Evolutionary conservation across 2,888 invertebrate genomes (phyloP).

Genomic region (Xestia xanthographa): DNA sequence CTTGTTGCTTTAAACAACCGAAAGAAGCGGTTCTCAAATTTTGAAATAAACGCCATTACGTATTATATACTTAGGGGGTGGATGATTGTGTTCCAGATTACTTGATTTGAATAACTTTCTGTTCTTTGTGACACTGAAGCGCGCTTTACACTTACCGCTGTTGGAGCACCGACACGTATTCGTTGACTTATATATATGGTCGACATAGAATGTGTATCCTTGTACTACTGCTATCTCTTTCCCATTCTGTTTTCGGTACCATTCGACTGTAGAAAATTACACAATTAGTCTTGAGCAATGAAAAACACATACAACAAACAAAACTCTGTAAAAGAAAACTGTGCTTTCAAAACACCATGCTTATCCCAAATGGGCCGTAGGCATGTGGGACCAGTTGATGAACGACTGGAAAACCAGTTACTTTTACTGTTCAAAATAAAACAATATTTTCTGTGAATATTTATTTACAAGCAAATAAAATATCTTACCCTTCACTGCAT

Average conservation of each 20-base stretch:
- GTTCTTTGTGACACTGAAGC: not conserved
- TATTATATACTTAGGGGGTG: slow-evolving; percentile 1
- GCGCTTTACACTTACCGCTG: not conserved
- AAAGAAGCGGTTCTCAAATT: not conserved
- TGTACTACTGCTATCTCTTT: not conserved
- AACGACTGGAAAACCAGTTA: too few relatives aligned
- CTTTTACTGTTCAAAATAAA: too few relatives aligned
- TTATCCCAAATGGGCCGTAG: too few relatives aligned
- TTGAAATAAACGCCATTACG: slow-evolving; percentile 2
- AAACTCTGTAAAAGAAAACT: not conserved
- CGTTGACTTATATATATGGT: not conserved
- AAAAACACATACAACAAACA: not conserved
- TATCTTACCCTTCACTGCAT: too few relatives aligned
- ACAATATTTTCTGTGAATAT: not conserved
- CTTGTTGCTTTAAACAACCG: too few relatives aligned
- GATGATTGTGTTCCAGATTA: slow-evolving; percentile 4
- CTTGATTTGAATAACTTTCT: not conserved
- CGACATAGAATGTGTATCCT: slow-evolving; percentile 2
- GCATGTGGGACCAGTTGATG: too few relatives aligned
- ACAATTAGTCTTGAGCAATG: not conserved
- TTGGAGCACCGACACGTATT: not conserved
- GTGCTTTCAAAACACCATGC: too few relatives aligned
- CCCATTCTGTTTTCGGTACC: not conserved
- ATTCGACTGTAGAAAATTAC: not conserved
- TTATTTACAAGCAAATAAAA: not conserved